Conservation (phyloP, 2,888 invertebrate species). For the Phengaris alcon region DNA sequence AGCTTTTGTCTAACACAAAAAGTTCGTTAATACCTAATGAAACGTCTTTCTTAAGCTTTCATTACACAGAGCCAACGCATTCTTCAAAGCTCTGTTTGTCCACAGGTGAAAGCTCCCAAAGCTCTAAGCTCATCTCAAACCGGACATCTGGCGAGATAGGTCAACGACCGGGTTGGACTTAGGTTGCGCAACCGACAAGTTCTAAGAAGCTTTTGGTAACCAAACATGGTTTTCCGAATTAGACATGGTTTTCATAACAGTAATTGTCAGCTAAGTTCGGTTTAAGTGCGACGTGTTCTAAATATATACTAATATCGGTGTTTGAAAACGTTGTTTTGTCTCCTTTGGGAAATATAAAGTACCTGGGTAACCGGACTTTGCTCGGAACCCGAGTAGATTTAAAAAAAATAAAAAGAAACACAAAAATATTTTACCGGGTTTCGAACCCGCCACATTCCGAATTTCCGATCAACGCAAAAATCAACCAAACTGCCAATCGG, state of each 20-base stretch:
- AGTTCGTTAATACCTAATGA: constrained; percentile 5
- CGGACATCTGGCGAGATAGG: constrained; percentile 43
- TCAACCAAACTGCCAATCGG: no score
- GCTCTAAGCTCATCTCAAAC: constrained; percentile 38
- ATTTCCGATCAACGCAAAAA: no score
- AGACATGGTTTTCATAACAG: neutral
- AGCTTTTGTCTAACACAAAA: neutral
- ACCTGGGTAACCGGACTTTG: no score
- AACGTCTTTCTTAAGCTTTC: constrained; percentile 16
- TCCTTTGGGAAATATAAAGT: neutral
- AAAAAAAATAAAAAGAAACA: no score
- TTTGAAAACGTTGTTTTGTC: neutral
- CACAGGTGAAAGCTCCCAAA: constrained; percentile 26
- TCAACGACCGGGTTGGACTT: constrained; percentile 47
- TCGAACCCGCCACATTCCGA: no score
- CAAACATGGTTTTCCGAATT: constrained; percentile 2
- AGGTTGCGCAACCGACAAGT: constrained; percentile 28
- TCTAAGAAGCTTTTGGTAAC: constrained; percentile 24
- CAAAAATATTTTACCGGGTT: no score
- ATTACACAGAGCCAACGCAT: neutral
- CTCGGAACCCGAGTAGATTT: no score
- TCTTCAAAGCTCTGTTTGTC: constrained; percentile 27
- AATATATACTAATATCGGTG: neutral
- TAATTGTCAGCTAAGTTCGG: neutral
- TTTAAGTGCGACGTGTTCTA: neutral